Conservation (phyloP, 2,888 invertebrate genomes). For the Cosmopolites sordidus region DNA sequence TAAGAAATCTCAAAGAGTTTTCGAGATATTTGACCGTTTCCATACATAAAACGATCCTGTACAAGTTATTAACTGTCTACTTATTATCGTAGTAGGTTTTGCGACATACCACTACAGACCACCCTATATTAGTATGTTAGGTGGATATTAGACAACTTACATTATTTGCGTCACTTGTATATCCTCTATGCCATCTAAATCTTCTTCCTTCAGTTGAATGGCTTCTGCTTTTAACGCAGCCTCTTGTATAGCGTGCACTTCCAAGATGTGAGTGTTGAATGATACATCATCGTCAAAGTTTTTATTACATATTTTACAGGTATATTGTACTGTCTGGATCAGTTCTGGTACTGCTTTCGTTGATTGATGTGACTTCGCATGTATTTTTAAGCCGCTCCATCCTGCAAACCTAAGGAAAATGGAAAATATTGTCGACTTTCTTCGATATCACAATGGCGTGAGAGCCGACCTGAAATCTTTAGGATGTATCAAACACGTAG, state of each 20-base stretch:
- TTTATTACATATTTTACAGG: conserved; percentile 45
- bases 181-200: conserved; percentile 39
- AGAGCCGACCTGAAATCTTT: too few species aligned
- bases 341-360: not conserved
- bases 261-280: conserved; percentile 35
- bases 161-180: conserved; percentile 45
- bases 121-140: not conserved
- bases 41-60: too few species aligned
- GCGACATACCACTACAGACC: too few species aligned
- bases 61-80: too few species aligned
- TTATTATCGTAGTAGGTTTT: too few species aligned
- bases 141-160: too few species aligned
- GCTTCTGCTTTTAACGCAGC: conserved; percentile 36
- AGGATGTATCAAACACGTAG: too few species aligned
- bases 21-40: too few species aligned
- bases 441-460: too few species aligned
- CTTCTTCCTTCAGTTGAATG: conserved; percentile 32
- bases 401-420: conserved; percentile 42
- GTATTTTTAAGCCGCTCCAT: conserved; percentile 44
- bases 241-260: conserved; percentile 20
- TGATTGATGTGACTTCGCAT: conserved; percentile 42
- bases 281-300: conserved; percentile 38
- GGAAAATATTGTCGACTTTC: conserved; percentile 1
- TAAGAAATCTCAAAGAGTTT: too few species aligned
- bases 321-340: conserved; percentile 19